A percentile compares a stretch with the other conserved stretches of the same genome.
Conservation (phyloP, 2,888 invertebrate genomes). For the Amblyjoppa proteus region DNA sequence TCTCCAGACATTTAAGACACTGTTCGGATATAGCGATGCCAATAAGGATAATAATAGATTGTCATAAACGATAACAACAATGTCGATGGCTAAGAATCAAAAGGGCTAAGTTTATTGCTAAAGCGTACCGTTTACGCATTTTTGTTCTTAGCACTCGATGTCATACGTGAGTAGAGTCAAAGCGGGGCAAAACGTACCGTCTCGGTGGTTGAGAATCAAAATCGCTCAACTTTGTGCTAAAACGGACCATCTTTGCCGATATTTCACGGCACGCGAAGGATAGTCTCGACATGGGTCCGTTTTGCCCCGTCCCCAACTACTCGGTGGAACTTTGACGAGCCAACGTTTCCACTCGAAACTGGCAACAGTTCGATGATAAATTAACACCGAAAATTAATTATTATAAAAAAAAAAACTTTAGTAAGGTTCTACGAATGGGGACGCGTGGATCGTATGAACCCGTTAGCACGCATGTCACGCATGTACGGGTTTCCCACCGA, state of each 20-base stretch:
- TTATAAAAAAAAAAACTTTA: neutral
- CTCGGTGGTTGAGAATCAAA: too few relatives aligned
- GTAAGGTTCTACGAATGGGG: neutral
- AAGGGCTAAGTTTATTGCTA: too few relatives aligned
- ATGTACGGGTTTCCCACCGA: neutral
- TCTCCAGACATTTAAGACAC: neutral
- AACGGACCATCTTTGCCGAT: too few relatives aligned
- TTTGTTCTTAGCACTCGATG: too few relatives aligned
- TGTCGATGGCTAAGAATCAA: too few relatives aligned
- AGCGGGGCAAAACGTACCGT: too few relatives aligned
- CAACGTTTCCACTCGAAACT: neutral
- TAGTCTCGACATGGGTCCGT: too few relatives aligned
- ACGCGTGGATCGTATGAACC: neutral
- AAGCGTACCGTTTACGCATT: too few relatives aligned
- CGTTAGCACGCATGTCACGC: neutral
- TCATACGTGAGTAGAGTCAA: too few relatives aligned
- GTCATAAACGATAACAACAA: too few relatives aligned
- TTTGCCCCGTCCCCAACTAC: neutral
- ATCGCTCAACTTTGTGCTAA: too few relatives aligned
- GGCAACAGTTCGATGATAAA: neutral
- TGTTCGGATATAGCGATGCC: neutral
- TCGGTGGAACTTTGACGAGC: neutral
- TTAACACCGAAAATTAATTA: neutral
- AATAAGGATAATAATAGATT: neutral
- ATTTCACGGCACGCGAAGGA: too few relatives aligned